These are phyloP conservation scores for Semaprochilodus insignis DNA, from an alignment of 2,797 vertebrate species.

Conservation along the genomic window DNA sequence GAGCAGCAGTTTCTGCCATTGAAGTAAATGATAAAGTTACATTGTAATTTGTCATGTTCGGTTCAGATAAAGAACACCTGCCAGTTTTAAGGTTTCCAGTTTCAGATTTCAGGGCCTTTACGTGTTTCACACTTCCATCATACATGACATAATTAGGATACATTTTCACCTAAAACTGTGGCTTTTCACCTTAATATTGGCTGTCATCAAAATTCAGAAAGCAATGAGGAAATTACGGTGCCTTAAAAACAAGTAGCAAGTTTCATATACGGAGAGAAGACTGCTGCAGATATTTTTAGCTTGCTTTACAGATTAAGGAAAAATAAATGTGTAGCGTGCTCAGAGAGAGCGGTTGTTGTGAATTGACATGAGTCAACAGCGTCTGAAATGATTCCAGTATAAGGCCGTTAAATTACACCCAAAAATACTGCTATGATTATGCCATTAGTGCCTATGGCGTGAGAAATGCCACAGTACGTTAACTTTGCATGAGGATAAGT, in stretches of 20 bases:
- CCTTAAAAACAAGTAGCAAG: neutral
- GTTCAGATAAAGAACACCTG: neutral
- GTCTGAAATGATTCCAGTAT: neutral
- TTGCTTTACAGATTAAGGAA: neutral
- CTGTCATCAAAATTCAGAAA: neutral
- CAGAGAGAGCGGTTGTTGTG: neutral
- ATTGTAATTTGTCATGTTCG: neutral
- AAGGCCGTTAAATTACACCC: slow-evolving; percentile 16
- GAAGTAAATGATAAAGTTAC: neutral
- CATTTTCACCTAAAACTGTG: neutral
- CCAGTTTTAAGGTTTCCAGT: neutral
- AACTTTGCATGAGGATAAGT: slow-evolving; percentile 21
- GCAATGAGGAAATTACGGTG: neutral
- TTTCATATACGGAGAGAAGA: neutral
- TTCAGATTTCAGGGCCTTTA: neutral
- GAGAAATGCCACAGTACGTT: slow-evolving; percentile 27
- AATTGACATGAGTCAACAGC: neutral
- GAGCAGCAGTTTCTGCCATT: neutral
- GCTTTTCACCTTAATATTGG: neutral
- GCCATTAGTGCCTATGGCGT: slow-evolving; percentile 38
- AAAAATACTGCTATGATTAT: slow-evolving; percentile 23
- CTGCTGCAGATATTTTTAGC: slow-evolving; percentile 21
- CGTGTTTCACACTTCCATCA: neutral
- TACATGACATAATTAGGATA: neutral
- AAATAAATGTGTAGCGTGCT: neutral